A percentile compares a stretch with the other conserved stretches of the same genome.
phyloP scores from a whole-genome alignment of 53 echinoderm and acorn worm genomes.

The Paracentrotus lividus region DNA sequence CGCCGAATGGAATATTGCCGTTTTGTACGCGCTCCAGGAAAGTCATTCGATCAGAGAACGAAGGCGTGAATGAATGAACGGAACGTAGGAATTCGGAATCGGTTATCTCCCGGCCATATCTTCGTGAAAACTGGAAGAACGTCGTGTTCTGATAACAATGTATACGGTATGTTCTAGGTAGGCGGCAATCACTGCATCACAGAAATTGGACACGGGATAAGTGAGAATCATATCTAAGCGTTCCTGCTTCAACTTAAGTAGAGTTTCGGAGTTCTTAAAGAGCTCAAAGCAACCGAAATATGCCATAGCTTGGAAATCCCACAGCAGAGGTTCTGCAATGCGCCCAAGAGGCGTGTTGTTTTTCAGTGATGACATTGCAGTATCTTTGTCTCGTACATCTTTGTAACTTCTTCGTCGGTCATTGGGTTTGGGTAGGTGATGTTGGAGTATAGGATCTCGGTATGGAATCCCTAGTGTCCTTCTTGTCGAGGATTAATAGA shows the following conservation, averaged over 20 bases:
- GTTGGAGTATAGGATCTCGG: slow-evolving; percentile 39
- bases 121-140: slow-evolving; percentile 57
- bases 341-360: background rate
- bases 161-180: slow-evolving; percentile 65
- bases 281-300: slow-evolving; percentile 59
- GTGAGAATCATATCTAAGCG: slow-evolving; percentile 54
- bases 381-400: background rate
- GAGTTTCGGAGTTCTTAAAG: background rate
- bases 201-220: slow-evolving; percentile 46
- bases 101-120: slow-evolving; percentile 68
- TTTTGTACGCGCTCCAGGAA: slow-evolving; percentile 69
- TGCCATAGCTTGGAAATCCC: background rate
- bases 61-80: slow-evolving; percentile 52
- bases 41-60: slow-evolving; percentile 36
- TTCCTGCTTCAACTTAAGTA: slow-evolving; percentile 8
- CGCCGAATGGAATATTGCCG: background rate
- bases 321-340: background rate
- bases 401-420: background rate
- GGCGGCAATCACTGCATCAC: slow-evolving; percentile 62
- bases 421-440: slow-evolving; percentile 56
- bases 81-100: slow-evolving; percentile 78
- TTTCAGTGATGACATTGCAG: background rate
- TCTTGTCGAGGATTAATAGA: slow-evolving; percentile 62
- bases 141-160: background rate
- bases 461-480: slow-evolving; percentile 34